These are phyloP conservation scores for Oscheius sp. DNA, from an alignment of 2,888 invertebrate genomes.

Conservation along the genomic window DNA sequence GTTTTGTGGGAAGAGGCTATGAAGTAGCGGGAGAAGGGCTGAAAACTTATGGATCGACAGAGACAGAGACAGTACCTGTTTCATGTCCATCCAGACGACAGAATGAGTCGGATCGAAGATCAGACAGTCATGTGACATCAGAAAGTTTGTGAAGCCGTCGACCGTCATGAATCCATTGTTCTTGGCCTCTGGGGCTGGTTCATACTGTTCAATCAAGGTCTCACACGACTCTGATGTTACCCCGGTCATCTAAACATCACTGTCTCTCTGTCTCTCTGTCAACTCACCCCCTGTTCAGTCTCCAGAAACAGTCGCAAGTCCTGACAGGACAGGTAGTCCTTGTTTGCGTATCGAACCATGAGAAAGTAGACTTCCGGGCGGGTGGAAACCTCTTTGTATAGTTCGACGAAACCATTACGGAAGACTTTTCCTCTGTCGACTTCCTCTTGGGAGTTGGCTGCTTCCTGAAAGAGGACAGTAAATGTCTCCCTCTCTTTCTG, in stretches of 20 bases:
- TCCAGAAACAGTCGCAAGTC: conserved; percentile 79
- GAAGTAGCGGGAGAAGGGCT: conserved; percentile 73
- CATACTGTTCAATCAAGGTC: conserved; percentile 77
- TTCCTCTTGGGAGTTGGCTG: conserved; percentile 75
- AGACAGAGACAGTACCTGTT: conserved; percentile 73
- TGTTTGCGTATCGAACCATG: conserved; percentile 78
- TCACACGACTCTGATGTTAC: conserved; percentile 77
- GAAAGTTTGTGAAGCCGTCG: conserved; percentile 76
- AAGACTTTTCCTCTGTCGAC: conserved; percentile 76
- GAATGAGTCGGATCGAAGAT: conserved; percentile 77
- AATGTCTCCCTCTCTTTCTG: not conserved
- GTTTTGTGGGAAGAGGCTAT: conserved; percentile 59
- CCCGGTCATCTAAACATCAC: conserved; percentile 75
- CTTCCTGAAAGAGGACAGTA: conserved; percentile 74
- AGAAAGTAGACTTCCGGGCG: conserved; percentile 79
- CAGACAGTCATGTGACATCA: conserved; percentile 76
- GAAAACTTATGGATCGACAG: not conserved
- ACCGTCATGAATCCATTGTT: conserved; percentile 77
- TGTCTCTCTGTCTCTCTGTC: not conserved
- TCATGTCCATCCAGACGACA: conserved; percentile 77
- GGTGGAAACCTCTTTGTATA: conserved; percentile 79
- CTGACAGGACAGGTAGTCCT: conserved; percentile 78
- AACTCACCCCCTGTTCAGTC: conserved; percentile 78
- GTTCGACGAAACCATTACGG: conserved; percentile 77
- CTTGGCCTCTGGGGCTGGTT: conserved; percentile 78